Evolutionary conservation across 2,113 vertebrate genomes (phyloP).

Genomic region (Tachysurus vachellii): DNA sequence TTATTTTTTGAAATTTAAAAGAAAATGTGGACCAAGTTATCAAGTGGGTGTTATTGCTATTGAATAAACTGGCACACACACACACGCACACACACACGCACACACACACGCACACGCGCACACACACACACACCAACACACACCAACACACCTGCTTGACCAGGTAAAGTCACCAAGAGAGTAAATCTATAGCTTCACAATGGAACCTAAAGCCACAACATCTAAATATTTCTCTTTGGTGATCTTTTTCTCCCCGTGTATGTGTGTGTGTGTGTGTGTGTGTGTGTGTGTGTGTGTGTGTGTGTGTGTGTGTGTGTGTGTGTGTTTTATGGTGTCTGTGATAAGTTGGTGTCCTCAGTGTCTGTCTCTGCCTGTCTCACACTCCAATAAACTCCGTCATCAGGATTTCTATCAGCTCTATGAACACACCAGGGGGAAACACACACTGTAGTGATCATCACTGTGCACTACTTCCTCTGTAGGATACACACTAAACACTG

Average conservation of each 20-base stretch:
- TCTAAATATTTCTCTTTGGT: not conserved
- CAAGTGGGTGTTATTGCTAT: too few species aligned
- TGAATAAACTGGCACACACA: too few species aligned
- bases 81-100: not conserved
- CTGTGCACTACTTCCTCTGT: not conserved
- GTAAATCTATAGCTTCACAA: not conserved
- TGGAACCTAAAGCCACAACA: not conserved
- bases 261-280: not conserved
- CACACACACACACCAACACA: too few species aligned
- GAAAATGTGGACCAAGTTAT: too few species aligned
- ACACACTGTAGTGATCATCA: not conserved
- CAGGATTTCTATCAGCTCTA: conserved; percentile 9
- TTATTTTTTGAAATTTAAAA: too few species aligned
- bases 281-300: not conserved
- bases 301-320: not conserved
- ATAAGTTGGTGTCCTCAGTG: conserved; percentile 21
- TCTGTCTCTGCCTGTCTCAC: conserved; percentile 29
- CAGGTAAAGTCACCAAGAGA: not conserved
- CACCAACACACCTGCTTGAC: not conserved
- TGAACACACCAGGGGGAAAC: not conserved
- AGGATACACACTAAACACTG: not conserved
- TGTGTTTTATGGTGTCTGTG: conserved; percentile 6
- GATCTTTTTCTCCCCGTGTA: not conserved
- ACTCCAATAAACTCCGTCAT: conserved; percentile 22
- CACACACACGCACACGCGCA: not conserved